Evolutionary conservation across 1,140 invertebrate species (phyloP), one percentile per base, ranked within the genome.

Genomic region (Calephelis virginiensis): DNA sequence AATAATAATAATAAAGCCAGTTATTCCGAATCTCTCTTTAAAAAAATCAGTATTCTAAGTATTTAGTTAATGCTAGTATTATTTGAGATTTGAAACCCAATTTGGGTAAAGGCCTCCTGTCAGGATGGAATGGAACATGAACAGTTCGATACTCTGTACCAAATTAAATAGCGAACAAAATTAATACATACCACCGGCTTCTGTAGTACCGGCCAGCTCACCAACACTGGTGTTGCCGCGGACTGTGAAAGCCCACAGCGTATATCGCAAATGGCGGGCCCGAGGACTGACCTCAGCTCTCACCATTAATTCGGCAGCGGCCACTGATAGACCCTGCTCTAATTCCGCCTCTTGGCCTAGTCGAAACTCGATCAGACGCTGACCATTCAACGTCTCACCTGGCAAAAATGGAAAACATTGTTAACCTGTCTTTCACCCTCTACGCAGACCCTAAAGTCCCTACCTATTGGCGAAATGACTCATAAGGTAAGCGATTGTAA

Each of bases 331-430:
- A 66, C 82, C 93, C 80, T 90, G 92, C 74, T 91, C 92, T 89
- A 80, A 93, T 81, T 90, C 93, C 38, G 91, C 92, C 76, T 94
- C 93, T 48, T 92, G 91, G 61, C 92, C 93, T 75, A 95, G 94
- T 67, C 93, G 94, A 90, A 98, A 97, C 85, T 97, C 96, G 63
- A 98, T 92, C 64, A 97, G 92, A 38, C 95, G 94, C 82, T 97
- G 97, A 7, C 96, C 95, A 83, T 97, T 97, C 68, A 97, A 90
- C 75, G 94, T 94, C 70, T 94, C 93, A 81, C 97, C 97, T 97
- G 92, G 28, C 43, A 61, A 92, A 93, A 74, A 80, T 66, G 48
- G 13, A 9, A 14, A 50, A 50, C 48, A 53, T 53, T 17, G 50
- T 37, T 28, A 37, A 37, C 9, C 28, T 28, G 50, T 37, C 50